These are phyloP conservation scores for Picathartes gymnocephalus DNA, from an alignment of 2,113 vertebrate species.

Conservation along the genomic window DNA sequence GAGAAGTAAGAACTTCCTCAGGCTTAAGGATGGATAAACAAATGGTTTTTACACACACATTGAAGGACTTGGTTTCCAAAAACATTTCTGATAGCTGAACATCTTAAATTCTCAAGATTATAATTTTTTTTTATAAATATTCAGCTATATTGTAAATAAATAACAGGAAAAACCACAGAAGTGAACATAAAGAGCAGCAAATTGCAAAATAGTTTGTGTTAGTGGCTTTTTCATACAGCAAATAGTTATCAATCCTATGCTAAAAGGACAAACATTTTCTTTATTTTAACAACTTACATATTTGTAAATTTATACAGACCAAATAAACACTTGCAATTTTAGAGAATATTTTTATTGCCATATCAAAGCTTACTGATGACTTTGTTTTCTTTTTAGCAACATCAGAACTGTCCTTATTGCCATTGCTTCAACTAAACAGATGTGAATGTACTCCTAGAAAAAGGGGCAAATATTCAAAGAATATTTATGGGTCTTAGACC, in stretches of 20 bases:
- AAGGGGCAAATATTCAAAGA: neutral
- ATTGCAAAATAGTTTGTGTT: neutral
- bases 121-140: neutral
- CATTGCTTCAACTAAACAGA: neutral
- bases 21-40: neutral
- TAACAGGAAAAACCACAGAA: neutral
- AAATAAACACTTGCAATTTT: neutral
- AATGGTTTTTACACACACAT: neutral
- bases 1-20: neutral
- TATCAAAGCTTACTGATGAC: neutral
- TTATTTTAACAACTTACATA: neutral
- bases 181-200: neutral
- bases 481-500: neutral
- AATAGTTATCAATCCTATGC: neutral
- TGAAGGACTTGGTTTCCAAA: neutral
- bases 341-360: neutral
- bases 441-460: neutral
- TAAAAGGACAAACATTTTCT: neutral
- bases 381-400: neutral
- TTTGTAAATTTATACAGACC: neutral
- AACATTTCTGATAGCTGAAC: neutral
- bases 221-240: neutral
- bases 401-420: neutral
- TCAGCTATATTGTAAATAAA: neutral
- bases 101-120: neutral